phyloP scores from a whole-genome alignment of 2,888 invertebrate genomes.

The Octonoba sinensis region DNA sequence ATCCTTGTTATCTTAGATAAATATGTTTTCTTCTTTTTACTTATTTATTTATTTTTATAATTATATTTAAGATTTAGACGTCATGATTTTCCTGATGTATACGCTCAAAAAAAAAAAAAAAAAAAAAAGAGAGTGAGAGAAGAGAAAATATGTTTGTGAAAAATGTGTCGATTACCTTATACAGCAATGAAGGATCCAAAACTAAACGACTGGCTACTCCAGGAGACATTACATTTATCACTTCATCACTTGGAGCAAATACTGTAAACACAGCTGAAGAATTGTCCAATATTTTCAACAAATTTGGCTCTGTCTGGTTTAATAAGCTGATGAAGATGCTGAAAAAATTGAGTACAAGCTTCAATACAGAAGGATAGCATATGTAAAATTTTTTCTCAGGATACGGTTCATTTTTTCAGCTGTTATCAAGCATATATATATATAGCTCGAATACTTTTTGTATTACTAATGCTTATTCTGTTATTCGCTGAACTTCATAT shows the following conservation, averaged over 20 bases:
- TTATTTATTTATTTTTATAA: too few relatives aligned
- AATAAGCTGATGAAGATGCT: slow-evolving; percentile 28
- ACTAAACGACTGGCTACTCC: slow-evolving; percentile 27
- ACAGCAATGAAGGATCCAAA: slow-evolving; percentile 32
- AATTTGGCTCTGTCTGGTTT: slow-evolving; percentile 36
- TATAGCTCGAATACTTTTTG: too few relatives aligned
- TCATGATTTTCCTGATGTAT: too few relatives aligned
- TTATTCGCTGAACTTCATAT: too few relatives aligned
- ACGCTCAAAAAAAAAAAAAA: not conserved
- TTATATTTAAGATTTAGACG: too few relatives aligned
- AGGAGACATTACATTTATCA: slow-evolving; percentile 25
- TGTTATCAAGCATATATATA: too few relatives aligned
- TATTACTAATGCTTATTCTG: too few relatives aligned
- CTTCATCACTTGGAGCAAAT: slow-evolving; percentile 41
- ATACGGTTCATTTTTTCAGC: too few relatives aligned
- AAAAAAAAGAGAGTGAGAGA: not conserved
- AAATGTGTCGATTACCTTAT: slow-evolving; percentile 11
- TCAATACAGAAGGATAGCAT: not conserved
- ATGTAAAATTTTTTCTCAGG: too few relatives aligned
- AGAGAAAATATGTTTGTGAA: not conserved
- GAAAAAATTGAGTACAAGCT: not conserved
- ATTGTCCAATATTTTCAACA: slow-evolving; percentile 30
- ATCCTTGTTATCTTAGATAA: too few relatives aligned
- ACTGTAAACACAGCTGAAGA: slow-evolving; percentile 37
- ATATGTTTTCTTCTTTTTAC: too few relatives aligned